These are phyloP conservation scores for Pseudomyrmex sp. DNA, from an alignment of 1,140 invertebrate genomes.

Conservation along the genomic window DNA sequence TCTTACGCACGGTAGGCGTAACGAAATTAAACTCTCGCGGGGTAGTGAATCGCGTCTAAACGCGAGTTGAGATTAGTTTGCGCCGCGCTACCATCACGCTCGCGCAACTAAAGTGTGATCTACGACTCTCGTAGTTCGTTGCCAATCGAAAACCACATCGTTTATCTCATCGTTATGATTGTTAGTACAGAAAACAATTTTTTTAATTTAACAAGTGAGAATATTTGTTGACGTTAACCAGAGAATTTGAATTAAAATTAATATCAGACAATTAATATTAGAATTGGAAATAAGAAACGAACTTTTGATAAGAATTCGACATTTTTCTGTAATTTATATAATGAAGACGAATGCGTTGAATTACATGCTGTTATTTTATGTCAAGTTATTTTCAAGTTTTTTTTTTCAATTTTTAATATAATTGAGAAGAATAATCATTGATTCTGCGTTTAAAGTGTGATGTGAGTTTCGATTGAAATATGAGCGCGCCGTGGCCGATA, in stretches of 20 bases:
- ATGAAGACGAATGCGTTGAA: too few relatives aligned
- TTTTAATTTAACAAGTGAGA: too few relatives aligned
- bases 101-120: conserved; percentile 20
- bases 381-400: too few relatives aligned
- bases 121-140: neutral
- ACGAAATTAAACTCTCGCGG: conserved; percentile 58
- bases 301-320: too few relatives aligned
- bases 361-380: too few relatives aligned
- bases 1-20: conserved; percentile 2
- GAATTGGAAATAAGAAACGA: too few relatives aligned
- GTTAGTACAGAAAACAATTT: neutral
- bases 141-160: neutral
- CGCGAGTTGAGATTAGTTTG: conserved; percentile 64
- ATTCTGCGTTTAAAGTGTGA: conserved; percentile 9
- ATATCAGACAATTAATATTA: too few relatives aligned
- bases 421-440: conserved; percentile 1
- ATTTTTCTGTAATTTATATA: too few relatives aligned
- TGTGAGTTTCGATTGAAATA: conserved; percentile 53
- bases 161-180: too few relatives aligned
- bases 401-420: neutral
- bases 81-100: conserved; percentile 51
- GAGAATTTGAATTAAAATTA: too few relatives aligned
- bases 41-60: conserved; percentile 44
- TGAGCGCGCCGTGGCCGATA: conserved; percentile 89
- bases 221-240: too few relatives aligned